Evolutionary conservation across 1,140 invertebrate species (phyloP).

Genomic region (Protaetia brevitarsis): DNA sequence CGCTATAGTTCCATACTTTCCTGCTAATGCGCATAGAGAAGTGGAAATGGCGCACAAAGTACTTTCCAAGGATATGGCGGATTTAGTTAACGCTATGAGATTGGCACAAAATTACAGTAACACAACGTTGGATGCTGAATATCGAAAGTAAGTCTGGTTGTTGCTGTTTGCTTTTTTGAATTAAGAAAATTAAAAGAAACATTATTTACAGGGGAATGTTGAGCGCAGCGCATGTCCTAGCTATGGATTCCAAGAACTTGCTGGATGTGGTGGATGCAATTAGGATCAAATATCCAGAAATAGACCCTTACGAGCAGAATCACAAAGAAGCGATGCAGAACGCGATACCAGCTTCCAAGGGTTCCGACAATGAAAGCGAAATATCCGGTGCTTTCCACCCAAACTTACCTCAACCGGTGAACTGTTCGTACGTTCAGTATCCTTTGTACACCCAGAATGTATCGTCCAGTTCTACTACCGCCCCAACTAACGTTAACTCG

Average conservation of each 20-base stretch:
- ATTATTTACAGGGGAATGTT: conserved; percentile 76
- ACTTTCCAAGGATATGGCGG: conserved; percentile 94
- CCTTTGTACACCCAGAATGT: conserved; percentile 32
- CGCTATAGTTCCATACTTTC: conserved; percentile 70
- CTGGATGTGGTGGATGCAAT: conserved; percentile 93
- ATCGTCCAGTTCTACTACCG: conserved; percentile 24
- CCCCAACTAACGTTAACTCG: conserved; percentile 24
- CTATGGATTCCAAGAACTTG: conserved; percentile 96
- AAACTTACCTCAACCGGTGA: conserved; percentile 31
- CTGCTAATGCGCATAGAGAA: conserved; percentile 69
- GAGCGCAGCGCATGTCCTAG: conserved; percentile 89
- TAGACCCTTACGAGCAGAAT: conserved; percentile 50
- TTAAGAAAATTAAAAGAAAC: neutral
- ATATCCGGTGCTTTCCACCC: conserved; percentile 11
- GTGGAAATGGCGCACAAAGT: conserved; percentile 98
- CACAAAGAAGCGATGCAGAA: conserved; percentile 26
- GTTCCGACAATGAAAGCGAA: conserved; percentile 8
- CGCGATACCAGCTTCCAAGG: conserved; percentile 21
- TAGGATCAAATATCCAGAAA: conserved; percentile 68
- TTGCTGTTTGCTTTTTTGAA: neutral
- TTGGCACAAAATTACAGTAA: conserved; percentile 83
- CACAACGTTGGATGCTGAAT: conserved; percentile 88
- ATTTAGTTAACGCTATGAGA: conserved; percentile 89
- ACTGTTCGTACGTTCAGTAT: conserved; percentile 33
- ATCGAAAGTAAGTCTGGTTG: conserved; percentile 79